Conservation (phyloP, 2,888 invertebrate genomes). For the Lasioglossum leucozonium region DNA sequence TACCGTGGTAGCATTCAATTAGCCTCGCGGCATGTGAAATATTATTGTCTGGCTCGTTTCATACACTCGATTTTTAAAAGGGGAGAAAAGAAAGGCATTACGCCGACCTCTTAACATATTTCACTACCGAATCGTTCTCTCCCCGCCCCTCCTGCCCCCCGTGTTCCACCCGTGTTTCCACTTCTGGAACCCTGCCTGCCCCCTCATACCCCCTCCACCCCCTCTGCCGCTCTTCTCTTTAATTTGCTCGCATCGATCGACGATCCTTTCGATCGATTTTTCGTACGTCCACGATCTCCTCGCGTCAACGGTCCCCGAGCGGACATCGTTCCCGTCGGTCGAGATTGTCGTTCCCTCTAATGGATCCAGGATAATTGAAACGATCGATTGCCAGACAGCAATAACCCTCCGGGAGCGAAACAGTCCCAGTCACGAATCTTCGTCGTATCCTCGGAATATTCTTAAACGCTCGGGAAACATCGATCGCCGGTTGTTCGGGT, state of each 20-base stretch:
- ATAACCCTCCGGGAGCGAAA: slow-evolving; percentile 39
- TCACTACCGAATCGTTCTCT: slow-evolving; percentile 75
- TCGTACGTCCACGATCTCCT: neutral
- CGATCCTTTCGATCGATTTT: neutral
- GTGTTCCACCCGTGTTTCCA: neutral
- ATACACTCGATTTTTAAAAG: slow-evolving; percentile 76
- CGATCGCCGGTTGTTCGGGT: neutral
- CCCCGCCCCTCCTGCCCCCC: neutral
- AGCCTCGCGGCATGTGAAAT: slow-evolving; percentile 83
- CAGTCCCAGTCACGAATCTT: slow-evolving; percentile 62
- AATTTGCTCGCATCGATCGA: neutral
- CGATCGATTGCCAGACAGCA: slow-evolving; percentile 61
- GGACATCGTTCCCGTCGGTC: neutral
- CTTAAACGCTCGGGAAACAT: neutral
- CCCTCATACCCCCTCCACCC: too few species aligned
- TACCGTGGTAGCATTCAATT: slow-evolving; percentile 84
- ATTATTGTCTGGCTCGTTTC: slow-evolving; percentile 78
- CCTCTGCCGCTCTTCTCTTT: neutral
- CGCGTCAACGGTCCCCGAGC: neutral
- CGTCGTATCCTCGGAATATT: slow-evolving; percentile 31
- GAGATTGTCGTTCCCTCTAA: slow-evolving; percentile 41
- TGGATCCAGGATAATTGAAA: slow-evolving; percentile 65
- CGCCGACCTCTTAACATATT: slow-evolving; percentile 75
- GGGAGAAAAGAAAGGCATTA: slow-evolving; percentile 74
- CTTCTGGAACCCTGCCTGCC: neutral